Base-by-base conservation (phyloP, 2,888 invertebrate species). In the Eulithis testata region DNA sequence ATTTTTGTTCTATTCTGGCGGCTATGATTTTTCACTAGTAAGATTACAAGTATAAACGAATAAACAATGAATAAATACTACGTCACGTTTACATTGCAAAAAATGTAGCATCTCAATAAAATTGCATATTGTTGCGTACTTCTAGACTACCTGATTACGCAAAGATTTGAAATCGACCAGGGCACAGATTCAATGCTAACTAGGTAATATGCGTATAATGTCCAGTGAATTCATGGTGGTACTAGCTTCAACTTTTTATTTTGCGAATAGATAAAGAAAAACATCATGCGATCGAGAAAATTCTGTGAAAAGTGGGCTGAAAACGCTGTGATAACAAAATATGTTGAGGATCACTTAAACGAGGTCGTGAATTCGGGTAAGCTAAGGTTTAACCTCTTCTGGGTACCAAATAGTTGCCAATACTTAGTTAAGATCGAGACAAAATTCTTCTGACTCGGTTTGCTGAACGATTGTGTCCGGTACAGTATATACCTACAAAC, bases 301-400 rank as follows among this genome's bases (percentile, higher is more conserved):
- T 60, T 74, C 45, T 83, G 84, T 79, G 81, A 80, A 69, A 81
- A 79, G 75, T 83, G 81, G 82, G 76, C 73, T 14, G 73, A 80
- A 49, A 70, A 73, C 27, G 74, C 76, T 68, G 70, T 70, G n/a
- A 59, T 63, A 51, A 44, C 57, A n/a, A 76, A 74, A 60, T 66
- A 51, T 60, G 59, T 54, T 60, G 69, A 50, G 63, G 49, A 60
- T 64, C 71, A 64, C 66, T 72, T 65, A 60, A 70, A 55, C 59
- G 73, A 12, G 59, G 66, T 70, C 62, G 52, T 50, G 47, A 72
- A 68, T 57, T 58, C 72, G 65, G 78, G 81, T 81, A 77, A 50
- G 71, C 63, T 14, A 9, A 31, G 12, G 14, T 31, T 56, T 11
- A 31, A 31, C 31, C 31, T 31, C 31, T 31, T 4, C 31, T 31